These are phyloP conservation scores for Desoria tigrina DNA, from an alignment of 2,888 invertebrate species.

Conservation along the genomic window DNA sequence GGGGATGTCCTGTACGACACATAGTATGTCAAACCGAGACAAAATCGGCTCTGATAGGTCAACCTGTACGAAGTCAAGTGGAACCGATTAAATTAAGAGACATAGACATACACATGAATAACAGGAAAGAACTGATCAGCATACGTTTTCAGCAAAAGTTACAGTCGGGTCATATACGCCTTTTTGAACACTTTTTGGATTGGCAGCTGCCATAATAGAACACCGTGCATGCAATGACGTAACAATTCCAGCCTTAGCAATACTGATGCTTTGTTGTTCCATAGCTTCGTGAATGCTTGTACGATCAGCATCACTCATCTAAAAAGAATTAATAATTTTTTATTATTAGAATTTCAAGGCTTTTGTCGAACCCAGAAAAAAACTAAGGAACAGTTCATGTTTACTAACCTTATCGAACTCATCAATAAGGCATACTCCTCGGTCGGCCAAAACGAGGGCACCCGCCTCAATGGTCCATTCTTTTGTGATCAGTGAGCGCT, in stretches of 20 bases:
- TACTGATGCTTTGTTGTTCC: conserved; percentile 99
- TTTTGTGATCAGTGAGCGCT: conserved; percentile 81
- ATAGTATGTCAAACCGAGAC: conserved; percentile 95
- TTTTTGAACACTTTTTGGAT: conserved; percentile 95
- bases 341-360: too few species aligned
- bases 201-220: conserved; percentile 95
- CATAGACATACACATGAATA: too few species aligned
- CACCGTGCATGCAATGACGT: conserved; percentile 97
- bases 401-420: conserved; percentile 90
- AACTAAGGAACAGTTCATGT: not conserved
- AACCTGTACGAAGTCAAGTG: conserved; percentile 61
- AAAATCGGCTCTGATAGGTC: conserved; percentile 96
- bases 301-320: conserved; percentile 97
- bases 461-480: conserved; percentile 99
- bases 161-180: conserved; percentile 96
- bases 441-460: conserved; percentile 94
- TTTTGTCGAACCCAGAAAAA: too few species aligned
- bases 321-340: conserved; percentile 42
- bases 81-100: too few species aligned
- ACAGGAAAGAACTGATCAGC: too few species aligned
- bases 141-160: conserved; percentile 94
- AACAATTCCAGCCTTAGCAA: conserved; percentile 99
- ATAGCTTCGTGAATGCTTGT: conserved; percentile 99
- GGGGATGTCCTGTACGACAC: conserved; percentile 93
- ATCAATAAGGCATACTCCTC: conserved; percentile 97